Evolutionary conservation across 2,888 invertebrate genomes (phyloP), one percentile per base, ranked within the genome.

Genomic region (Cynaeus angustus): DNA sequence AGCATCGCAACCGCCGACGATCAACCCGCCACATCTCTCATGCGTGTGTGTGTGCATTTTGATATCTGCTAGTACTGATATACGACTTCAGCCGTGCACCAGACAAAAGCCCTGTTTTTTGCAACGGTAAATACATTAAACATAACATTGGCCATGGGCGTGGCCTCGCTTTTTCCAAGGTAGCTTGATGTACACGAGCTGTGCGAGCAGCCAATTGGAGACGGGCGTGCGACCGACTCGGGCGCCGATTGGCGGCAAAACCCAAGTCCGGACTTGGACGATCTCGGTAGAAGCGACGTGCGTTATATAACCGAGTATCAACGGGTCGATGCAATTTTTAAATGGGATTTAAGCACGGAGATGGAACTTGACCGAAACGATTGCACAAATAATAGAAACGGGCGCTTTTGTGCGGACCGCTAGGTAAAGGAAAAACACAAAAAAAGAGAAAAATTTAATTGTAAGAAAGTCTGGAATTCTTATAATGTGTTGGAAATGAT

Each of bases 91-190:
- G 64, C 30, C 62, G 41, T 56, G 45, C 45, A 76, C 81, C 81
- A 82, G 83, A 82, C 83, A 81, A 83, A 82, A 81, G 81, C 75
- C 66, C 65, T 45, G 69, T 82, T 83, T 83, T 82, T 82, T 82
- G 80, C 79, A 68, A 74, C 72, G 74, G 78, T 79, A 81, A 80
- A 83, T 84, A 80, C 83, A 84, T 84, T 84, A 84, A 81, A 84
- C 83, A 83, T 84, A 78, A 81, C 82, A 78, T 81, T 78, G 80
- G 77, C 73, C 73, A 76, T 65, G 75, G 82, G 83, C 81, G 82
- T 79, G 72, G 81, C 72, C 69, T 69, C 66, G 76, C 74, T 76
- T 79, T 68, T 62, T 68, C 43, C 77, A 83, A 82, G 83, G 82
- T 83, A 82, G 81, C 78, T 75, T 78, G 79, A 74, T 75, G 74